Evolutionary conservation across 2,888 invertebrate genomes (phyloP), one percentile per base, ranked within the genome.

Genomic region (Aphidius colemani): DNA sequence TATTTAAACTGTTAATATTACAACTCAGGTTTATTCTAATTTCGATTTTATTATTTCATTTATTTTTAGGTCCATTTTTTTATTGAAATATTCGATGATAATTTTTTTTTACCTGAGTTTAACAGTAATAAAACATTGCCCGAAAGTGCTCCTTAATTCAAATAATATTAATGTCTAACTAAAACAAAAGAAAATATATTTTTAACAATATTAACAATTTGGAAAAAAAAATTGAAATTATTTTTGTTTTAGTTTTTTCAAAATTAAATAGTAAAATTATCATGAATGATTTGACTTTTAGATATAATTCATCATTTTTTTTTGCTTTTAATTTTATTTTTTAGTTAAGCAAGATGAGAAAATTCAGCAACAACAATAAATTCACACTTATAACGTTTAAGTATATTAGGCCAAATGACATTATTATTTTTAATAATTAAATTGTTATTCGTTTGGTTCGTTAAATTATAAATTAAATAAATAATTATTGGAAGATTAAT

Each of bases 341-440:
- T 49, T 61, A 55, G 65, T 57, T 72, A 77, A 79, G 76, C 73
- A 70, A 77, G 77, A 77, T 75, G 76, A 76, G 76, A 78, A 30
- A 30, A 46, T 75, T 76, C 69, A 71, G 69, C 74, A 78, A 76
- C 76, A 80, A 78, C 79, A 80, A 80, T 75, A 79, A 75, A 73
- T 78, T 78, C 75, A 79, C 74, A 72, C 76, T 75, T 70, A 70
- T 74, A 79, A 79, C 79, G 74, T 77, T 73, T 78, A 79, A 80
- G 78, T 78, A 80, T 78, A 79, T 80, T 80, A 80, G 80, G 80
- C 80, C 80, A 73, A 78, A 80, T 77, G 74, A 78, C 76, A 76
- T 78, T 2, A 18, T 41, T 18, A 11, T 55, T 5, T 13, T 18
- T 49, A 10, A 58, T 41, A 44, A 10, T 13, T 44, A n/a, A 18